Evolutionary conservation across 2,888 invertebrate genomes (phyloP).

Genomic region (Anodontia alba): DNA sequence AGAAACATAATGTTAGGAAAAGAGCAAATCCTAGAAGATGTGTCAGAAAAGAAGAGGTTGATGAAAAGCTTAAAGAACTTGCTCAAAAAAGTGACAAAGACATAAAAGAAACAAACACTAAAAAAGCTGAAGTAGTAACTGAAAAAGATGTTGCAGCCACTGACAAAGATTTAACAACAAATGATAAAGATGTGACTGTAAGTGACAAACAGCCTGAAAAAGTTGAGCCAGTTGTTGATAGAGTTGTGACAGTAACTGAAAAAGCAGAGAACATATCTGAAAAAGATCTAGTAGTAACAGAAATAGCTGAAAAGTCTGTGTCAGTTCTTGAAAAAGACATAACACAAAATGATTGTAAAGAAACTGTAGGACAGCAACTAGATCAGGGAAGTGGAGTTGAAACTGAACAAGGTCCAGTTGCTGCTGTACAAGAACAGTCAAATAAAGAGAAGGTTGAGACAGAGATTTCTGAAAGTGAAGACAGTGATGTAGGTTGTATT

Average conservation of each 20-base stretch:
- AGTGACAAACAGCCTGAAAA: not conserved
- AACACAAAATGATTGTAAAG: not conserved
- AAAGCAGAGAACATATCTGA: too few relatives aligned
- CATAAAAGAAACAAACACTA: conserved; percentile 22
- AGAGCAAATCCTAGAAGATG: conserved; percentile 35
- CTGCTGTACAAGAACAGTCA: not conserved
- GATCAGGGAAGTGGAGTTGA: not conserved
- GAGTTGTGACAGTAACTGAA: too few relatives aligned
- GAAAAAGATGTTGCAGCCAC: not conserved
- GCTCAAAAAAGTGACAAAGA: conserved; percentile 7
- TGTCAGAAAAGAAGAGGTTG: conserved; percentile 11
- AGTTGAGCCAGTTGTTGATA: too few relatives aligned
- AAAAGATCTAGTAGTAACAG: too few relatives aligned
- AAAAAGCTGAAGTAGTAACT: conserved; percentile 1
- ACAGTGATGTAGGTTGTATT: not conserved
- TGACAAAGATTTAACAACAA: not conserved
- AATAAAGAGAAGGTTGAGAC: conserved; percentile 52
- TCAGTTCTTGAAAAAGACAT: too few relatives aligned
- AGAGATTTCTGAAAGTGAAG: conserved; percentile 56
- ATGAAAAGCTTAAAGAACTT: conserved; percentile 14
- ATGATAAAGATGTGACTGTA: not conserved
- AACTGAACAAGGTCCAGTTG: conserved; percentile 3
- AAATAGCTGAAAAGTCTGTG: too few relatives aligned
- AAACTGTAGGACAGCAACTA: not conserved
- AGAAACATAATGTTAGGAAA: conserved; percentile 16